These are phyloP conservation scores for Drosophila sechellia DNA, from an alignment of 1,140 invertebrate species.

Conservation along the genomic window DNA sequence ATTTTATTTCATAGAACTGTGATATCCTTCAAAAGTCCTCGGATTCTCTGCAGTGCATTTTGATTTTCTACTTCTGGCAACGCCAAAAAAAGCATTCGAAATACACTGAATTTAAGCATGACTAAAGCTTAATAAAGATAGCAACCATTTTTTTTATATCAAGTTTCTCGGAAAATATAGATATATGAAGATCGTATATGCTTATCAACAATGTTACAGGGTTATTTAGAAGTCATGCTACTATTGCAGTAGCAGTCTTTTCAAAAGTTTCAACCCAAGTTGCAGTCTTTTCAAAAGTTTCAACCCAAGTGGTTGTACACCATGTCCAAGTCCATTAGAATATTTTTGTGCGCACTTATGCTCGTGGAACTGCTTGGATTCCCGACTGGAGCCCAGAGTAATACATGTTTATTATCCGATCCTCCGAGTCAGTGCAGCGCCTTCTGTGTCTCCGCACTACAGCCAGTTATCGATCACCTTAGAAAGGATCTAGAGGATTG, in stretches of 20 bases:
- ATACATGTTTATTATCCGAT: not conserved
- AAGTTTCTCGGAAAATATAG: not conserved
- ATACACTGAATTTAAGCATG: too few species aligned
- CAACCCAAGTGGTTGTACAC: not conserved
- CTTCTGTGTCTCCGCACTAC: not conserved
- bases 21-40: too few species aligned
- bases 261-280: not conserved
- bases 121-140: not conserved
- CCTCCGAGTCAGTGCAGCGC: not conserved
- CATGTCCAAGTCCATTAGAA: not conserved
- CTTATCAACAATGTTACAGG: not conserved
- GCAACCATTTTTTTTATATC: too few species aligned
- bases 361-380: not conserved
- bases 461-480: not conserved
- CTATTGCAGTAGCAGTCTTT: not conserved
- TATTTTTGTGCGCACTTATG: not conserved
- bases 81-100: too few species aligned
- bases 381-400: not conserved
- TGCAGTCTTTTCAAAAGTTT: not conserved
- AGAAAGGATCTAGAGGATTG: not conserved
- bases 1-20: too few species aligned
- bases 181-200: not conserved
- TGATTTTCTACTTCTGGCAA: too few species aligned
- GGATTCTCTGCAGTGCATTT: too few species aligned
- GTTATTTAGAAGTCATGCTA: not conserved